Base-by-base conservation (phyloP, 1,140 invertebrate species). In the Drosophila novamexicana region DNA sequence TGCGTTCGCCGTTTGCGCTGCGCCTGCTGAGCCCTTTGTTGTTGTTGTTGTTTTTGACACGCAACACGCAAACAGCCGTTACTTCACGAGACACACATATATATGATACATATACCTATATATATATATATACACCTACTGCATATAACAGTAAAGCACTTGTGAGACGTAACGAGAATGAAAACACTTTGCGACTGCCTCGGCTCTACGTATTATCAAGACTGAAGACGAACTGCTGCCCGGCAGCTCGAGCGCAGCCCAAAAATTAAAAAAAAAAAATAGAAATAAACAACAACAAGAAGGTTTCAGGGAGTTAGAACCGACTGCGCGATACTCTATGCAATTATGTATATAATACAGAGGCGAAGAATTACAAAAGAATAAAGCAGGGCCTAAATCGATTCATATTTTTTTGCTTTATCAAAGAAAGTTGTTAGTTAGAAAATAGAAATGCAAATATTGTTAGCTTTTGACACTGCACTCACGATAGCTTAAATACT, bases 51-150 rank as follows among this genome's bases (percentile, higher is more conserved):
- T 52, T 14, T 29, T 47, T 52, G 45, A 39, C 67, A 76, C 68
- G 77, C 69, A 85, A 68, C 83, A 88, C 83, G 84, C 83, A 77
- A 85, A 70, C 76, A 67, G 61, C 83, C 73, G 83, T 86, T 86
- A 89, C 63, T 79, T 58, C 22, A 44, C 36, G 67, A 29, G 22
- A 29, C 22, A 18, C 16, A 47, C 16, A 45, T 45, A 45, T 8
- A 8, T 9, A 7, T 10, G 18, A 56, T 22, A 56, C 18, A 53
- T 36, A 53, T 18, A 57, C 22, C 45, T 36, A 22, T 42, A 4
- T 36, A 44, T 47, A 18, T 59, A 58, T 9, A 29, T 9, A 37
- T 39, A 64, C 40, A 64, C 37, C 56, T 50, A 65, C 52, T 52
- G 16, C 32, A 59, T 36, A 45, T 45, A 77, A 72, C 63, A 58